Conservation (phyloP, 1,140 invertebrate species). For the Protaetia brevitarsis region DNA sequence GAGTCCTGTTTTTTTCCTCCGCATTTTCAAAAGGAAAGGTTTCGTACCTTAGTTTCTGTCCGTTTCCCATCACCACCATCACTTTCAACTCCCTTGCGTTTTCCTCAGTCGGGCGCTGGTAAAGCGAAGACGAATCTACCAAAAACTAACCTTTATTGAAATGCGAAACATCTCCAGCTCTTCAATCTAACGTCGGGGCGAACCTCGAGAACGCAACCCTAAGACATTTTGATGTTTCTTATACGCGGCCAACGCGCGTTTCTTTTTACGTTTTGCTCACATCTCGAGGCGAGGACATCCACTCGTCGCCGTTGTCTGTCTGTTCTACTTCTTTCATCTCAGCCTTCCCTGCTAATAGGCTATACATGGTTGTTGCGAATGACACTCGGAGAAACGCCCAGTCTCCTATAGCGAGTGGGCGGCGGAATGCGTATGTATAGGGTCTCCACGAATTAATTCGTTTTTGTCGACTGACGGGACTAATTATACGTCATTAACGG, state of each 20-base stretch:
- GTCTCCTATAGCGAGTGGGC: too few relatives aligned
- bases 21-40: too few relatives aligned
- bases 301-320: background rate
- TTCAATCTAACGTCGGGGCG: background rate
- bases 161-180: background rate
- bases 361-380: too few relatives aligned
- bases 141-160: constrained; percentile 13
- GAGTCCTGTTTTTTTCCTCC: too few relatives aligned
- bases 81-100: too few relatives aligned
- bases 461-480: background rate
- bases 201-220: background rate
- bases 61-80: too few relatives aligned
- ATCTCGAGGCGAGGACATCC: background rate
- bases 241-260: background rate
- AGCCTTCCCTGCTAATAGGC: too few relatives aligned
- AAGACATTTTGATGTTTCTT: constrained; percentile 9
- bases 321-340: background rate
- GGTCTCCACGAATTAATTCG: background rate
- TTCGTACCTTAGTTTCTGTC: too few relatives aligned
- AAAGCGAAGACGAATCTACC: background rate
- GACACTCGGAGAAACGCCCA: too few relatives aligned
- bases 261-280: constrained; percentile 10
- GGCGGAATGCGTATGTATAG: too few relatives aligned
- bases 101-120: too few relatives aligned
- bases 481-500: background rate